Percentiles rank a stretch among this genome's conserved stretches.
These are phyloP conservation scores for Ichneumoninae sp. DNA, from an alignment of 2,888 invertebrate species.

Conservation along the genomic window DNA sequence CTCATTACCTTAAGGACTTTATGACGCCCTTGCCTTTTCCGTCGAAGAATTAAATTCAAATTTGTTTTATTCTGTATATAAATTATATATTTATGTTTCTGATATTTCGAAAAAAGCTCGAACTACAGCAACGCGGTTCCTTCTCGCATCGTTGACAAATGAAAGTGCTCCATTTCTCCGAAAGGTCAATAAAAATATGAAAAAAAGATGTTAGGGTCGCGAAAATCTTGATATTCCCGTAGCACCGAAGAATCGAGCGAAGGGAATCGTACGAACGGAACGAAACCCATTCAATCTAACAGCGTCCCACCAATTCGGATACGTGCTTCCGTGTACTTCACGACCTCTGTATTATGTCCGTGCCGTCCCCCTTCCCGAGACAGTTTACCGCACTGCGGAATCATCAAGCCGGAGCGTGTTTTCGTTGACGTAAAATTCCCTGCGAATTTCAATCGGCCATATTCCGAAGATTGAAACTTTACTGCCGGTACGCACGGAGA, in stretches of 20 bases:
- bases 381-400: neutral
- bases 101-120: neutral
- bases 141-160: too few relatives aligned
- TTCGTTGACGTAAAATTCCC: constrained; percentile 31
- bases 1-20: too few relatives aligned
- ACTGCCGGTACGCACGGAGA: constrained; percentile 40
- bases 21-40: too few relatives aligned
- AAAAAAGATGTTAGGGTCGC: neutral
- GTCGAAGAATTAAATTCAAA: too few relatives aligned
- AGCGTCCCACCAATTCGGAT: neutral
- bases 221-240: neutral
- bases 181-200: neutral
- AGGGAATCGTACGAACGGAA: neutral
- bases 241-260: neutral
- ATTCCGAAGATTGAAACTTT: constrained; percentile 50
- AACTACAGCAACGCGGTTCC: neutral
- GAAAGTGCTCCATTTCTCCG: neutral
- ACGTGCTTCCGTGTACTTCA: neutral
- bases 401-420: neutral
- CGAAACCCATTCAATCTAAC: neutral
- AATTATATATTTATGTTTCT: neutral
- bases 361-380: neutral
- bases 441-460: constrained; percentile 26
- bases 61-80: too few relatives aligned
- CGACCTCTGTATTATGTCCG: neutral